These are phyloP conservation scores for Drosophila macrospina DNA, from an alignment of 2,888 invertebrate species.

Conservation along the genomic window DNA sequence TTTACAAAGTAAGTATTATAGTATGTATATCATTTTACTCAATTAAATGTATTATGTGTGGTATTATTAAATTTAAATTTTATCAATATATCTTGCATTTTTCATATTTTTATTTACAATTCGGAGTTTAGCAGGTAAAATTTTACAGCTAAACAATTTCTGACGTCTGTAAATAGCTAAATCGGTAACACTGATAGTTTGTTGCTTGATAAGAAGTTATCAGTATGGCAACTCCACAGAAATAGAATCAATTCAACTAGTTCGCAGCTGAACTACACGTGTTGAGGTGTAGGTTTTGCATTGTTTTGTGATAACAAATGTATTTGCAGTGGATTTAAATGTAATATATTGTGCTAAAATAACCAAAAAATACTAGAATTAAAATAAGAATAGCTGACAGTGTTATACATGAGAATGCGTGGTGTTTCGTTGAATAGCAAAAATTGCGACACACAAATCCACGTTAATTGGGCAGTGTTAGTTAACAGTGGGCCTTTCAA, in stretches of 20 bases:
- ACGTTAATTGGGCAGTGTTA: conserved; percentile 3
- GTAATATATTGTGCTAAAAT: conserved; percentile 5
- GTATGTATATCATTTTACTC: not conserved
- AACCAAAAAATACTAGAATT: not conserved
- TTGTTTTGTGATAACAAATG: conserved; percentile 11
- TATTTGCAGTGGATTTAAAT: conserved; percentile 4
- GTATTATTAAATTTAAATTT: not conserved
- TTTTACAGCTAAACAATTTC: not conserved
- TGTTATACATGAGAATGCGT: too few relatives aligned
- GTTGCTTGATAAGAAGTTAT: not conserved
- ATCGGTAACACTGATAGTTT: not conserved
- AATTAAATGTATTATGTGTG: not conserved
- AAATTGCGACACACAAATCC: not conserved
- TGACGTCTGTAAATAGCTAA: not conserved
- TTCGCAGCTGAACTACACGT: conserved; percentile 17
- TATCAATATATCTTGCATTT: too few relatives aligned
- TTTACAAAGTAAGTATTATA: conserved; percentile 1
- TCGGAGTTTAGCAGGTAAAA: not conserved
- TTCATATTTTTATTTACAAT: not conserved
- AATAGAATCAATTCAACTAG: conserved; percentile 1
- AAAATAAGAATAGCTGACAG: not conserved
- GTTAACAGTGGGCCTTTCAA: not conserved
- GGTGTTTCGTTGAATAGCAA: not conserved
- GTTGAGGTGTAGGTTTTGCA: conserved; percentile 2
- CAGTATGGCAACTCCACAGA: not conserved